A percentile compares a stretch with the other conserved stretches of the same genome.
Evolutionary conservation across 2,113 vertebrate genomes (phyloP).

Genomic region (Dromas ardeola): DNA sequence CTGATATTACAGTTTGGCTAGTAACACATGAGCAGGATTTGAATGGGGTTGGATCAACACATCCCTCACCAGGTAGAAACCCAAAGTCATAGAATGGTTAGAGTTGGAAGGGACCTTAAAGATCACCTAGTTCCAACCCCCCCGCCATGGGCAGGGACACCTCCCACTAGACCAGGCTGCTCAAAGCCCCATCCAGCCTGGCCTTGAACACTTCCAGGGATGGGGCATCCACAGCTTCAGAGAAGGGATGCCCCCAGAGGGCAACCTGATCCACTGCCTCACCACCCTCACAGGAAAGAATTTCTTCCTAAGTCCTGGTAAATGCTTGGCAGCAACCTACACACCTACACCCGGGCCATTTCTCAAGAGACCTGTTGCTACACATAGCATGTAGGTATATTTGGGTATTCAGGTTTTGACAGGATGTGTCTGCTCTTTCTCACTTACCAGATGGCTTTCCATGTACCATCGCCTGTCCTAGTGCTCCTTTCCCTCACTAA

Average conservation of each 20-base stretch:
- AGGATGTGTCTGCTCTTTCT: not conserved
- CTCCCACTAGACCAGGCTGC: too few species aligned
- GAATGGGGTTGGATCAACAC: not conserved
- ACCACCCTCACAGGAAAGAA: too few species aligned
- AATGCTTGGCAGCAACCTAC: not conserved
- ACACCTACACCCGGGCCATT: not conserved
- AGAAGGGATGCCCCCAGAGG: too few species aligned
- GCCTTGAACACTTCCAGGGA: too few species aligned
- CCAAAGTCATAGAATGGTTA: not conserved
- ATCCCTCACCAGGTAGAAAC: not conserved
- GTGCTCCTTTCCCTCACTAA: not conserved
- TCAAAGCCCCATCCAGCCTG: too few species aligned
- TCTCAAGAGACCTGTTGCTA: not conserved
- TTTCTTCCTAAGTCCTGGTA: not conserved
- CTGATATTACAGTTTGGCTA: not conserved
- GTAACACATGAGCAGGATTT: not conserved
- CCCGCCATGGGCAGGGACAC: too few species aligned
- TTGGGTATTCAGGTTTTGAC: not conserved
- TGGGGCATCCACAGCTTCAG: too few species aligned
- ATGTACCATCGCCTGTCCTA: not conserved
- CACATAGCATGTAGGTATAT: not conserved
- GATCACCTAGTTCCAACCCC: too few species aligned
- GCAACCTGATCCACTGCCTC: too few species aligned
- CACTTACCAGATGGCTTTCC: conserved; percentile 3
- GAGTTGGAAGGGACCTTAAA: too few species aligned